These are phyloP conservation scores for Gambusia affinis DNA, from an alignment of 2,113 vertebrate genomes.

Conservation along the genomic window DNA sequence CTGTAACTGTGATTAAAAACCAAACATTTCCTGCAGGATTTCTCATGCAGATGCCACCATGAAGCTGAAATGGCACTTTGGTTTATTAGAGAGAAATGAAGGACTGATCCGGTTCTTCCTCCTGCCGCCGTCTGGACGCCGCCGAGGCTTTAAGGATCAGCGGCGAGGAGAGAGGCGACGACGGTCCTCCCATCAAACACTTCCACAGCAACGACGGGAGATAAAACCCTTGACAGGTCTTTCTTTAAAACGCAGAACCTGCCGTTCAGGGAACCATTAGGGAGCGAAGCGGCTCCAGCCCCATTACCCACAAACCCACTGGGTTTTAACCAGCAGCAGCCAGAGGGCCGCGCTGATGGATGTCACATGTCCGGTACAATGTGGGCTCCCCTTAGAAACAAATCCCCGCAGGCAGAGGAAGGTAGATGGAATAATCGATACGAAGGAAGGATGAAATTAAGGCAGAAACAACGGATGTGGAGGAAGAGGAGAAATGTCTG, in stretches of 20 bases:
- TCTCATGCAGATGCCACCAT: conserved; percentile 2
- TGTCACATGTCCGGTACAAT: conserved; percentile 45
- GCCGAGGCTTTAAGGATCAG: conserved; percentile 10
- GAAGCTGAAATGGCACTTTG: conserved; percentile 7
- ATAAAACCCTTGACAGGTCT: conserved; percentile 39
- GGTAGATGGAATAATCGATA: conserved; percentile 20
- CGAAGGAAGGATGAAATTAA: not conserved
- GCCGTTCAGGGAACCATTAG: conserved; percentile 52
- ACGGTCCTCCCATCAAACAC: conserved; percentile 36
- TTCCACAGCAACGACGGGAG: conserved; percentile 33
- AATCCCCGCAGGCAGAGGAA: conserved; percentile 19
- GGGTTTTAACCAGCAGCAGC: conserved; percentile 21
- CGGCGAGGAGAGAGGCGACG: conserved; percentile 10
- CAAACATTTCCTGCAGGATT: conserved; percentile 12
- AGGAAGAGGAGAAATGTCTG: not conserved
- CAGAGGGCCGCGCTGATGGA: conserved; percentile 36
- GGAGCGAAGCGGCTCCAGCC: conserved; percentile 11
- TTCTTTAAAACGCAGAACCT: conserved; percentile 37
- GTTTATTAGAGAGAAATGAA: conserved; percentile 20
- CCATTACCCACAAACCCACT: conserved; percentile 22
- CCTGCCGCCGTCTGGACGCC: conserved; percentile 5
- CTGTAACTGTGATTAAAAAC: conserved; percentile 18
- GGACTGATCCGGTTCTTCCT: conserved; percentile 23
- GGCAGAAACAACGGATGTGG: conserved; percentile 33
- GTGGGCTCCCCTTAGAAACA: conserved; percentile 37